Conservation (phyloP, 92 coral and sea anemone genomes). For the Epizoanthus illoricatus region DNA sequence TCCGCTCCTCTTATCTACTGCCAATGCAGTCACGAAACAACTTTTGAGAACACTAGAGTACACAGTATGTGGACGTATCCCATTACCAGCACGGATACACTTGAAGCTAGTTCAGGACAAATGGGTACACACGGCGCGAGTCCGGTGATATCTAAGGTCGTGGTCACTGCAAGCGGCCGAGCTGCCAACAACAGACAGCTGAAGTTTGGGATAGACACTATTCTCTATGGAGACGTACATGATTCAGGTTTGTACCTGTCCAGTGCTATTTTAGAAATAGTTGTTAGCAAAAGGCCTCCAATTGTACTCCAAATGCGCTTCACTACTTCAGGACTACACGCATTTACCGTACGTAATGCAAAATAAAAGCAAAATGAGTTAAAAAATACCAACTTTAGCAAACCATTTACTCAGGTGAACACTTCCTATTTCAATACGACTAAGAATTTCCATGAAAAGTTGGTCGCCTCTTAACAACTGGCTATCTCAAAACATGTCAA, state of each 20-base stretch:
- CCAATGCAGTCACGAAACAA: conserved; percentile 21
- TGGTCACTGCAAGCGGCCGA: neutral
- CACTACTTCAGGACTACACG: too few relatives aligned
- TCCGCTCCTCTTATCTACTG: conserved; percentile 16
- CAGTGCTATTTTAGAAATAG: too few relatives aligned
- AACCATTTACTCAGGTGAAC: too few relatives aligned
- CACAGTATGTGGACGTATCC: neutral
- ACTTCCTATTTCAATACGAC: too few relatives aligned
- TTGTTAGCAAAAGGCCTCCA: too few relatives aligned
- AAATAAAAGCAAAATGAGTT: too few relatives aligned
- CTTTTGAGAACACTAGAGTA: conserved; percentile 7
- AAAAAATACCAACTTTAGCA: too few relatives aligned
- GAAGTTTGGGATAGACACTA: conserved; percentile 85
- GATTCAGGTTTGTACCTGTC: conserved; percentile 46
- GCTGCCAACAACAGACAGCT: conserved; percentile 53
- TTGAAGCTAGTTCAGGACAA: neutral
- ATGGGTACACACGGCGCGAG: conserved; percentile 20
- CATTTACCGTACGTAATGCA: too few relatives aligned
- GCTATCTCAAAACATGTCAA: too few relatives aligned
- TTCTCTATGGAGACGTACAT: conserved; percentile 49
- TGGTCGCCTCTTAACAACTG: too few relatives aligned
- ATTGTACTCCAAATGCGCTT: too few relatives aligned
- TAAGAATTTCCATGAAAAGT: too few relatives aligned
- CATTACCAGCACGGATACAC: neutral
- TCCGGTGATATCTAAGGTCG: neutral